Conservation (phyloP, 2,797 vertebrate species). For the Orestias chungarensis region DNA sequence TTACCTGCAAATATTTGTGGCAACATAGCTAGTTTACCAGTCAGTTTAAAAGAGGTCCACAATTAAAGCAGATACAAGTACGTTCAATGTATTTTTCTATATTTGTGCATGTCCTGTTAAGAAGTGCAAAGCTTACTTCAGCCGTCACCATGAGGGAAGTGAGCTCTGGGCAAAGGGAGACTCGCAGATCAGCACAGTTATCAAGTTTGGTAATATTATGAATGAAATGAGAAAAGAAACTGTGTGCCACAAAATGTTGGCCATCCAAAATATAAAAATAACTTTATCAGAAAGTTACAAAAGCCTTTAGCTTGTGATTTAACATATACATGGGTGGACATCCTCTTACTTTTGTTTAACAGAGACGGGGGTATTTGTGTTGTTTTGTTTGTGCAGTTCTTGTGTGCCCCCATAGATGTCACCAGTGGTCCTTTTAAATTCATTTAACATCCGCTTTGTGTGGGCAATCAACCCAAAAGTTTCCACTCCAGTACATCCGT, state of each 20-base stretch:
- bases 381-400: neutral
- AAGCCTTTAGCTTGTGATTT: neutral
- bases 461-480: neutral
- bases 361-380: no score
- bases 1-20: neutral
- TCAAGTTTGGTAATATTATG: neutral
- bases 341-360: neutral
- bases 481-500: neutral
- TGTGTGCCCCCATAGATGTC: neutral
- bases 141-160: neutral
- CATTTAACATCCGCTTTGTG: neutral
- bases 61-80: neutral
- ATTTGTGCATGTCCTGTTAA: neutral
- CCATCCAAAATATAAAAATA: no score
- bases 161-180: neutral
- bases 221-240: no score
- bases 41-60: neutral
- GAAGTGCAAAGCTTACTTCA: neutral
- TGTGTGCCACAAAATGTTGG: neutral
- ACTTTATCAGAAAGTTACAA: no score
- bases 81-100: neutral
- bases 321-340: neutral
- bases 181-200: neutral
- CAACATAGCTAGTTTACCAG: neutral
- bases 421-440: neutral